Conservation (phyloP, 1,140 invertebrate genomes). For the Bemisia tabaci region DNA sequence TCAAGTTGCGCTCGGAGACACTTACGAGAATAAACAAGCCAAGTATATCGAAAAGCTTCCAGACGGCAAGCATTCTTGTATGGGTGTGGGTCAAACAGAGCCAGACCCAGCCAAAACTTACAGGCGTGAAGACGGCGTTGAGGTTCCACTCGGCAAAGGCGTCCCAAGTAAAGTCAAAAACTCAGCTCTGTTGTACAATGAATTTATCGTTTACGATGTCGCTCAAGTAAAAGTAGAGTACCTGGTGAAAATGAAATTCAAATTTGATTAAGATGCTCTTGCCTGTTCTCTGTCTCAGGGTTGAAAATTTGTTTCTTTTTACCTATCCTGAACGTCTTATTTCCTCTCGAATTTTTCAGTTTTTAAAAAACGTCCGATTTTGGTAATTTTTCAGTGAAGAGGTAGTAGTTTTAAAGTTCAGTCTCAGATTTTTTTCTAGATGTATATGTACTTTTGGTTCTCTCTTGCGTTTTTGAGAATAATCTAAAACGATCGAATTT, state of each 20-base stretch:
- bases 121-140: conserved; percentile 41
- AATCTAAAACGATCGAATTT: too few relatives aligned
- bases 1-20: conserved; percentile 90
- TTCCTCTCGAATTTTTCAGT: too few relatives aligned
- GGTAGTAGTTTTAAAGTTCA: too few relatives aligned
- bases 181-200: conserved; percentile 64
- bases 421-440: too few relatives aligned
- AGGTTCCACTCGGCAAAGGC: conserved; percentile 61
- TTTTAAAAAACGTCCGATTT: too few relatives aligned
- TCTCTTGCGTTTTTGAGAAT: too few relatives aligned
- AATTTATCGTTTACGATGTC: conserved; percentile 84
- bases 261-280: conserved; percentile 33
- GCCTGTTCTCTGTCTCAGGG: neutral
- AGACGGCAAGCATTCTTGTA: conserved; percentile 59
- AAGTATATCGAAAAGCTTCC: conserved; percentile 68
- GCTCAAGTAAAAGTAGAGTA: conserved; percentile 76
- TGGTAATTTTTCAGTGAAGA: too few relatives aligned
- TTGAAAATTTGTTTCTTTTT: too few relatives aligned
- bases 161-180: conserved; percentile 29
- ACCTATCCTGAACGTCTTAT: too few relatives aligned
- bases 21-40: conserved; percentile 59
- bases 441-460: too few relatives aligned
- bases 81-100: conserved; percentile 60
- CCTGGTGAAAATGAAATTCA: conserved; percentile 63
- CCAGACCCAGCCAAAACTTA: conserved; percentile 42